Evolutionary conservation across 2,888 invertebrate genomes (phyloP).

Genomic region (Gnatocerus cornutus): DNA sequence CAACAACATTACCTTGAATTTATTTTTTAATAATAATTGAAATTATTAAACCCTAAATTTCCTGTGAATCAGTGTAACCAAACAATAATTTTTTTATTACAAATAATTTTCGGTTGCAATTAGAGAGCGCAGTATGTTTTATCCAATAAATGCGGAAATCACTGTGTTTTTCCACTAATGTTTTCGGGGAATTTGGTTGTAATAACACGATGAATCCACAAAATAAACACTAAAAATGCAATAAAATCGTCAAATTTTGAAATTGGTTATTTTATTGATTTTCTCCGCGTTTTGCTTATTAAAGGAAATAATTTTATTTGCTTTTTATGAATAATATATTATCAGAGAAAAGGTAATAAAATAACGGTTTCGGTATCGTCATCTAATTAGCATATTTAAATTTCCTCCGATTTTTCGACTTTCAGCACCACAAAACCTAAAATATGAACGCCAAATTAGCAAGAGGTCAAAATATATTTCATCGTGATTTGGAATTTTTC

Average conservation of each 20-base stretch:
- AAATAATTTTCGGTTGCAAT: too few species aligned
- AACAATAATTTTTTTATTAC: too few species aligned
- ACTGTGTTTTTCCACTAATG: too few species aligned
- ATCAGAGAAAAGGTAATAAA: neutral
- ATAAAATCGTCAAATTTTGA: too few species aligned
- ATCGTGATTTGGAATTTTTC: constrained; percentile 32
- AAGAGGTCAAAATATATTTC: constrained; percentile 23
- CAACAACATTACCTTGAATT: neutral
- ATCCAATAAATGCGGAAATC: neutral
- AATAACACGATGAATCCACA: too few species aligned
- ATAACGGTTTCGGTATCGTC: neutral
- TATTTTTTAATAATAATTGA: too few species aligned
- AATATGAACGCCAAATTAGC: neutral
- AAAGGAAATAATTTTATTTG: neutral
- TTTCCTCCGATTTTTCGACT: neutral
- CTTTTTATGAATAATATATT: neutral
- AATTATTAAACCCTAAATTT: too few species aligned
- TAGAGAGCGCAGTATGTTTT: neutral
- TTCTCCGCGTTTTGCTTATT: neutral
- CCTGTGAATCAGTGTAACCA: too few species aligned
- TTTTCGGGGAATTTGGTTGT: too few species aligned
- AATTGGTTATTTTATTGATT: neutral
- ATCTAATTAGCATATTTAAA: neutral
- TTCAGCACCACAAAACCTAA: neutral
- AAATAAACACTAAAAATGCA: neutral